Evolutionary conservation across 2,797 vertebrate species (phyloP).

Genomic region (Jordanella pulchra): DNA sequence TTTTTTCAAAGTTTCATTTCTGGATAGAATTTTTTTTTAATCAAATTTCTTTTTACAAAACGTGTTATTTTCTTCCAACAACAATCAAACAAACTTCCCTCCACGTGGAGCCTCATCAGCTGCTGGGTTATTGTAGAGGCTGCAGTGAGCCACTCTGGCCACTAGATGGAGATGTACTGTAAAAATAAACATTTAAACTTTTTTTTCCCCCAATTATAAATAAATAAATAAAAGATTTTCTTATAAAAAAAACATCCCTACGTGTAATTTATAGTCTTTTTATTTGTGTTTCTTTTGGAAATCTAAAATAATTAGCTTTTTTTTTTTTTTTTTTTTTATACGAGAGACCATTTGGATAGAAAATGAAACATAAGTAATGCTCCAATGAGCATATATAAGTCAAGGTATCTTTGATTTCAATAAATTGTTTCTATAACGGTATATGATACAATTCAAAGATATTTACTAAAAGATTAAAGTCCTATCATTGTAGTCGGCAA

Average conservation of each 20-base stretch:
- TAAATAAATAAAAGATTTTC: constrained; percentile 51
- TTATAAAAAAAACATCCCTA: background rate
- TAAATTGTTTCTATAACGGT: too few relatives aligned
- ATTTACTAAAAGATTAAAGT: too few relatives aligned
- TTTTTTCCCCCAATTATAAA: constrained; percentile 1
- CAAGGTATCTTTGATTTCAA: too few relatives aligned
- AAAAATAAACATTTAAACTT: constrained; percentile 5
- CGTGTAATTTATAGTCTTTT: too few relatives aligned
- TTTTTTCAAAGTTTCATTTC: too few relatives aligned
- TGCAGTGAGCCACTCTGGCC: constrained; percentile 40
- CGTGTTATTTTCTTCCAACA: too few relatives aligned
- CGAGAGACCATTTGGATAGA: background rate
- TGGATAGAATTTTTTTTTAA: too few relatives aligned
- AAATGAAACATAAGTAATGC: background rate
- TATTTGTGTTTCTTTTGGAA: background rate
- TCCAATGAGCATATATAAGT: background rate
- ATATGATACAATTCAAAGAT: too few relatives aligned
- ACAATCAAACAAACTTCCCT: too few relatives aligned
- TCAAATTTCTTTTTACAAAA: too few relatives aligned
- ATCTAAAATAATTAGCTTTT: too few relatives aligned
- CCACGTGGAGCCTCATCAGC: background rate
- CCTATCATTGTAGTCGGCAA: too few relatives aligned
- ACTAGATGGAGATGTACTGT: constrained; percentile 44
- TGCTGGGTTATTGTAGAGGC: background rate
- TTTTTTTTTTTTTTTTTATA: background rate